Conservation (phyloP, 2,113 vertebrate species). For the Pipa parva region DNA sequence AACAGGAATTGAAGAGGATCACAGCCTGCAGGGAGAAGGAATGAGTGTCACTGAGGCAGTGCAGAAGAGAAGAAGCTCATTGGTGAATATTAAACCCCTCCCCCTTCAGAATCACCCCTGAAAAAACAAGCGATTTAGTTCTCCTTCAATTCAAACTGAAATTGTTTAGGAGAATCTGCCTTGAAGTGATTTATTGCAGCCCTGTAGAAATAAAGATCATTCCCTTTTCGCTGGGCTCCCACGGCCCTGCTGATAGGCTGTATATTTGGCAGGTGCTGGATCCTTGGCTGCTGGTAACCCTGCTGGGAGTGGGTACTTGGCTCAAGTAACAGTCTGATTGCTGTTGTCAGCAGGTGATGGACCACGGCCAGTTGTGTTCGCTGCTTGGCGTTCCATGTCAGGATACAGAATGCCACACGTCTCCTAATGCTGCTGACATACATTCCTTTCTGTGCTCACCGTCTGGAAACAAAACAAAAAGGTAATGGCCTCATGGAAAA, state of each 20-base stretch:
- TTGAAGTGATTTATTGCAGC: no score
- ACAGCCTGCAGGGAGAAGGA: no score
- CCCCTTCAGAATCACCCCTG: no score
- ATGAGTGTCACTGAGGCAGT: no score
- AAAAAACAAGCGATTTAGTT: no score
- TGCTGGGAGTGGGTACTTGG: slow-evolving; percentile 27
- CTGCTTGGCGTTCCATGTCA: slow-evolving; percentile 77
- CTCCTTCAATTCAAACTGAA: no score
- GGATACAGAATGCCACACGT: slow-evolving; percentile 56
- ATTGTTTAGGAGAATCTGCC: no score
- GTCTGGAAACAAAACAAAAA: slow-evolving; percentile 77
- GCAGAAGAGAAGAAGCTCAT: no score
- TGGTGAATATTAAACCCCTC: no score
- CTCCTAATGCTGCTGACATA: slow-evolving; percentile 61
- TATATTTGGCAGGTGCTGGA: slow-evolving; percentile 36
- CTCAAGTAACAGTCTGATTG: slow-evolving; percentile 34
- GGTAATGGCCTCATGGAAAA: slow-evolving; percentile 56
- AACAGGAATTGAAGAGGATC: no score
- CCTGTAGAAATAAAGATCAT: neutral
- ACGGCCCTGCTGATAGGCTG: slow-evolving; percentile 15
- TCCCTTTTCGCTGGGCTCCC: neutral
- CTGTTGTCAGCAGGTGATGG: slow-evolving; percentile 71
- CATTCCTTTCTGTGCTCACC: slow-evolving; percentile 88
- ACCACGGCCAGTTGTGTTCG: slow-evolving; percentile 80
- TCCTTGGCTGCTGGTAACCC: slow-evolving; percentile 20